phyloP scores from a whole-genome alignment of 2,797 vertebrate species.

The Acropternis orthonyx region DNA sequence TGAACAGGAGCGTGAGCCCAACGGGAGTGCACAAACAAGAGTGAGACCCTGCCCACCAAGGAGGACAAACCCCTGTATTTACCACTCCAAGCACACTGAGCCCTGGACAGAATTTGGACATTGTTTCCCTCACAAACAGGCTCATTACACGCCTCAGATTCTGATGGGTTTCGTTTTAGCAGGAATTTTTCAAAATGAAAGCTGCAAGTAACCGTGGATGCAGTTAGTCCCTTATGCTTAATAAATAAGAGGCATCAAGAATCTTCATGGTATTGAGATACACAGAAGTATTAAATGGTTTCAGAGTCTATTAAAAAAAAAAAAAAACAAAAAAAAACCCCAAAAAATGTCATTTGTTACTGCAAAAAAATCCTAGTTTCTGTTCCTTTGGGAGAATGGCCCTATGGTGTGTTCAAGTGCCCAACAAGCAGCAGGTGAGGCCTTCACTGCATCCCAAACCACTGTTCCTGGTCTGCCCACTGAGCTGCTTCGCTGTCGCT shows the following conservation, averaged over 20 bases:
- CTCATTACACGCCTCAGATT: background rate
- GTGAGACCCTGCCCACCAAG: background rate
- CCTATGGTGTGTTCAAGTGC: background rate
- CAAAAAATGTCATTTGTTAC: background rate
- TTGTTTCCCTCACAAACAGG: background rate
- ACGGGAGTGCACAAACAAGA: background rate
- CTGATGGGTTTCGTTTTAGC: slow-evolving; percentile 2
- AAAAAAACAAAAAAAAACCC: background rate
- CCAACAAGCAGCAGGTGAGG: background rate
- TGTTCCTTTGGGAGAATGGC: background rate
- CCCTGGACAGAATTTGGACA: background rate
- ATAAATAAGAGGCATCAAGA: slow-evolving; percentile 45
- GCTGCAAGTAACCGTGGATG: background rate
- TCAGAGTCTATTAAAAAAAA: background rate
- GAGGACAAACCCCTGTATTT: background rate
- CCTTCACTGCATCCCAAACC: slow-evolving; percentile 96
- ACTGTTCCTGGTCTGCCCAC: slow-evolving; percentile 99
- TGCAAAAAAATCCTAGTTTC: background rate
- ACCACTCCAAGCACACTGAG: background rate
- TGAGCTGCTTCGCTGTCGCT: slow-evolving; percentile 97
- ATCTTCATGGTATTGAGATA: background rate
- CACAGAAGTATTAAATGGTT: background rate
- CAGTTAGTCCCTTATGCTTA: background rate
- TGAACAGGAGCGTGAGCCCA: background rate
- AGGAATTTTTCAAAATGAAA: background rate